A percentile compares a stretch with the other conserved stretches of the same genome.
Conservation (phyloP, 2,797 vertebrate genomes). For the Valencia hispanica region DNA sequence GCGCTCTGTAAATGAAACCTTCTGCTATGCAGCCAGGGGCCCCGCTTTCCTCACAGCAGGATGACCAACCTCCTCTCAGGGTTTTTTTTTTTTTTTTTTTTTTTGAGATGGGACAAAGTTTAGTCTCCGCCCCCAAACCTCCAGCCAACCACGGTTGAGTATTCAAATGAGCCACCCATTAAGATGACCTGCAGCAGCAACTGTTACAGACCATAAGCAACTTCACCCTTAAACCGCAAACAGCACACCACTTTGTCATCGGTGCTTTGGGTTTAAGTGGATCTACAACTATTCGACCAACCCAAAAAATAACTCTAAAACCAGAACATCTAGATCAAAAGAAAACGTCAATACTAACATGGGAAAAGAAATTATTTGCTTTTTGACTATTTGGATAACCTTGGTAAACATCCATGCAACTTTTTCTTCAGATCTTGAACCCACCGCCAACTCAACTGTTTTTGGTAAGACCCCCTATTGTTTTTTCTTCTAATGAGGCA, state of each 20-base stretch:
- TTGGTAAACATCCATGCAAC: constrained; percentile 64
- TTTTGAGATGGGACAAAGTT: constrained; percentile 35
- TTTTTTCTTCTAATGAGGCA: background rate
- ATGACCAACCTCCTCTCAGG: constrained; percentile 31
- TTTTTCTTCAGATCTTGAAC: constrained; percentile 67
- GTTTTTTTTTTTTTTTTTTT: constrained; percentile 7
- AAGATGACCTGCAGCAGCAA: constrained; percentile 71
- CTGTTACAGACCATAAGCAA: constrained; percentile 70
- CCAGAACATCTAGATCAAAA: constrained; percentile 3
- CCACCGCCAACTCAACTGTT: constrained; percentile 33
- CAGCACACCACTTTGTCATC: constrained; percentile 22
- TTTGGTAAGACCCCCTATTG: constrained; percentile 77
- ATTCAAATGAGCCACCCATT: constrained; percentile 80
- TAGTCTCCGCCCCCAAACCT: constrained; percentile 54
- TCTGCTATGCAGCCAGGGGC: background rate
- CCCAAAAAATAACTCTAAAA: constrained; percentile 7
- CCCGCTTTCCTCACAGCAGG: background rate
- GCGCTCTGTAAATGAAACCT: constrained; percentile 3
- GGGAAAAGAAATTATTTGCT: constrained; percentile 70
- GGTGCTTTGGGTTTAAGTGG: constrained; percentile 48
- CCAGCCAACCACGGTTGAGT: constrained; percentile 71
- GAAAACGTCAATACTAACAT: constrained; percentile 69
- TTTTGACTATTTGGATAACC: constrained; percentile 76
- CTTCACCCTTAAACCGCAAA: constrained; percentile 35
- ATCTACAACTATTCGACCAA: constrained; percentile 29